Evolutionary conservation across 2,797 vertebrate genomes (phyloP).

Genomic region (Lepus townsendii): DNA sequence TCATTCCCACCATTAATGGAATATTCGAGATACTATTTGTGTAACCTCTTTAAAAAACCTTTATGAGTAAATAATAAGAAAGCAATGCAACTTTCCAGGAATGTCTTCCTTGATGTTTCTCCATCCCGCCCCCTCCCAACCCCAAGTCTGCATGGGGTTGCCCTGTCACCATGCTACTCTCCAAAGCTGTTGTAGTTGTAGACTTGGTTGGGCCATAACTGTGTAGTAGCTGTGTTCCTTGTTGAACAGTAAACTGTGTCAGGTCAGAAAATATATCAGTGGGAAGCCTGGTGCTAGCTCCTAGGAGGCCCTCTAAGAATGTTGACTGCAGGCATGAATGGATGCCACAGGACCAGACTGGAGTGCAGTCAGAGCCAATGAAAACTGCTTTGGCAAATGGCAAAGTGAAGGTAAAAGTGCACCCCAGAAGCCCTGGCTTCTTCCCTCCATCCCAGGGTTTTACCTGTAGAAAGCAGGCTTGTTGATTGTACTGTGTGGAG

Average conservation of each 20-base stretch:
- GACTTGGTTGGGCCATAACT: background rate
- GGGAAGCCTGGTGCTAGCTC: background rate
- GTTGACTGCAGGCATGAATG: background rate
- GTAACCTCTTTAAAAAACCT: background rate
- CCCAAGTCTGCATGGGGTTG: background rate
- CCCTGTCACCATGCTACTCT: background rate
- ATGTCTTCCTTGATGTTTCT: background rate
- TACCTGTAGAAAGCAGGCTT: slow-evolving; percentile 52
- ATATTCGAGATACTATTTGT: slow-evolving; percentile 7
- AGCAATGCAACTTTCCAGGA: background rate
- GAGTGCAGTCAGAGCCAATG: background rate
- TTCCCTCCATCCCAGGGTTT: background rate
- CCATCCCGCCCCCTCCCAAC: too few species aligned
- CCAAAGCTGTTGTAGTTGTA: background rate
- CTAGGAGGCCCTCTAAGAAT: background rate
- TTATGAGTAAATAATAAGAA: slow-evolving; percentile 11
- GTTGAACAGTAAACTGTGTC: background rate
- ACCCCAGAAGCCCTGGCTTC: background rate
- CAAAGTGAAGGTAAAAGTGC: background rate
- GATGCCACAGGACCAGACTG: background rate
- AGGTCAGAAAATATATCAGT: background rate
- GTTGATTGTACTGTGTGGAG: slow-evolving; percentile 37
- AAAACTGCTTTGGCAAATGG: background rate
- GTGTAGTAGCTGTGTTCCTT: background rate
- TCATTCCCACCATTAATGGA: background rate